Conservation (phyloP, 2,113 vertebrate genomes). For the Chamaetylas fuelleborni region DNA sequence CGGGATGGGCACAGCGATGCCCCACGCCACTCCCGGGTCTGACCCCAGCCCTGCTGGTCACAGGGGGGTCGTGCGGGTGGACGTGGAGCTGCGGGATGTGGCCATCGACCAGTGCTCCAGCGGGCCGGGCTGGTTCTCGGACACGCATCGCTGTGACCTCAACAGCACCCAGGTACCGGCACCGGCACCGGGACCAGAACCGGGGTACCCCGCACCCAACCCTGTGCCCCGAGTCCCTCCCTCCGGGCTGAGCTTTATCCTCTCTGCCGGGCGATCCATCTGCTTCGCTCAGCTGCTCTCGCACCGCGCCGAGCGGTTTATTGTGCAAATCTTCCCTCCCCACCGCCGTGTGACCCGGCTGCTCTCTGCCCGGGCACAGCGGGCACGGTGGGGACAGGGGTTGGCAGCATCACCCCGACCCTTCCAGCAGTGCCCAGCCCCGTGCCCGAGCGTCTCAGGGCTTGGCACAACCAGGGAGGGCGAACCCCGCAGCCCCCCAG, state of each 20-base stretch:
- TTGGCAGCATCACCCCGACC: accelerated
- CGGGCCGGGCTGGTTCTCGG: conserved; percentile 85
- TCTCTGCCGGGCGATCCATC: conserved; percentile 21
- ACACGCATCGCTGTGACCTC: conserved; percentile 91
- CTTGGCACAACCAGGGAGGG: accelerated
- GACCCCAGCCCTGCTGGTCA: background rate
- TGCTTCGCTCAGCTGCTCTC: conserved; percentile 43
- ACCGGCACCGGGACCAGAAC: accelerated
- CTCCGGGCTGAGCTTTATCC: conserved; percentile 13
- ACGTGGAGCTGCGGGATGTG: conserved; percentile 85
- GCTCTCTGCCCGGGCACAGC: background rate
- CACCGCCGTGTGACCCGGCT: background rate
- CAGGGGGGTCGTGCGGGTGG: conserved; percentile 90
- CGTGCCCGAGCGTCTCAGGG: accelerated
- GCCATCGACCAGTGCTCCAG: conserved; percentile 87
- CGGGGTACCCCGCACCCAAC: background rate
- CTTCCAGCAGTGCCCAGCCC: accelerated
- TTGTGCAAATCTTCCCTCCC: conserved; percentile 55
- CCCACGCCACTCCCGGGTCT: background rate
- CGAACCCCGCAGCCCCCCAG: background rate
- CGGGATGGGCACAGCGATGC: background rate
- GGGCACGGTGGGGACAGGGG: background rate
- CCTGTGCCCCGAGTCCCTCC: background rate
- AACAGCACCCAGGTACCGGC: conserved; percentile 91
- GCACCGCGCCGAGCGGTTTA: background rate